Base-by-base conservation (phyloP, 2,888 invertebrate species). In the Agrotis puta region DNA sequence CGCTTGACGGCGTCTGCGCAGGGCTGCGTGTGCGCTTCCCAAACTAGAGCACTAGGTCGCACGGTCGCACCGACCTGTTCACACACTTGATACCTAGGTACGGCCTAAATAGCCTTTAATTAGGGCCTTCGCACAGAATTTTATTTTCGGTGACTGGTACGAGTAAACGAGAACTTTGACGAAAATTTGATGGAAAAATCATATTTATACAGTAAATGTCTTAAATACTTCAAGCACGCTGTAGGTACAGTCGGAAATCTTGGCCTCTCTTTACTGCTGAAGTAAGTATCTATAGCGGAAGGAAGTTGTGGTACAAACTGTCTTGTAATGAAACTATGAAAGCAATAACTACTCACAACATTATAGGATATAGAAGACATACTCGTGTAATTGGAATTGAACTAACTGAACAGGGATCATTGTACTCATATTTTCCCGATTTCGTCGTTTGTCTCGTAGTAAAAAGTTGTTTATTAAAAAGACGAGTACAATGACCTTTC, bases 11-110 rank as follows among this genome's bases (percentile, higher is more conserved):
- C 77, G 57, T 77, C 43, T 47, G 53, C 51, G 58, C 77, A 76
- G 33, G 33, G 33, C 33, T 33, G 33, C 33, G 0, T 2, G 33
- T 33, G 33, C 33, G 33, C 33, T 75, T 47, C 68, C 33, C 20
- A 24, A 76, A 75, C 33, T 45, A 67, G 67, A 67, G 53, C 59
- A 64, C 50, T 81, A 67, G 82, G 82, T 81, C 82, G 47, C 59
- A 33, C 33, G 9, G 33, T 33, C 39, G 43, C 51, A 56, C 13
- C 18, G 50, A 54, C 48, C 16, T 39, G 18, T 11, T 20, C 59
- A 54, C 18, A 33, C 43, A 74, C 39, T 64, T 64, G 50, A 47
- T 27, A 56, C 64, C 58, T 53, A 33, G 45, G 39, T 27, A 27
- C 20, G 73, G 53, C 74, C 61, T 62, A 48, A 48, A 24, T 53